Evolutionary conservation across 2,797 vertebrate genomes (phyloP), one percentile per base, ranked within the genome.

Genomic region (Setipinna tenuifilis): DNA sequence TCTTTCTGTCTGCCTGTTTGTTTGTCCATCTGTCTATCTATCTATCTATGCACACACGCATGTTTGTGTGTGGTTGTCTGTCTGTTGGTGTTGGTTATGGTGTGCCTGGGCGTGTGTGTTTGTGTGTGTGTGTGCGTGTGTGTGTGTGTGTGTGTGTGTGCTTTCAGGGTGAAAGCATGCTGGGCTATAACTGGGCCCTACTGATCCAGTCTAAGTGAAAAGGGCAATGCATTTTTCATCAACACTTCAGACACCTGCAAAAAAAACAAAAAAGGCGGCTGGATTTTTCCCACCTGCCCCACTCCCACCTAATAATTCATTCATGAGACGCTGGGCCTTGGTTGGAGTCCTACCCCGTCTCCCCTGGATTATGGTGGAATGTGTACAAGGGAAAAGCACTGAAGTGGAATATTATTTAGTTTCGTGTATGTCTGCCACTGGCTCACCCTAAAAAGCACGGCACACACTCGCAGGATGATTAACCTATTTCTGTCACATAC

Each of bases 141-240:
- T 21, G 58, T 59, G 58, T n/a, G 0, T 59, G 17, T 21, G 19
- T 65, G 62, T 65, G 23, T 41, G 35, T 41, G 35, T 41, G 2
- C 35, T 2, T 28, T 2, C 62, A 28, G 23, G 62, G 62, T 65
- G 62, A 11, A 25, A 11, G 23, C 6, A 28, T 28, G 0, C 28
- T 9, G 23, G 62, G 1, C 10, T 65, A 1, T 62, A n/a, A 23
- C 59, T n/a, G 3, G 10, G 7, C 11, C 2, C 62, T 28, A 10
- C 11, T 65, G 28, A 65, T 65, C 62, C 59, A 61, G 59, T 61
- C 59, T 25, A 25, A 25, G 23, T 65, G 62, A 65, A 65, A 65
- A 65, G 62, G 62, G 10, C 62, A 65, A 65, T 65, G 23, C 62
- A 65, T 65, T 65, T 65, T 65, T 65, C 62, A 65, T 65, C 62